Evolutionary conservation across 2,797 vertebrate genomes (phyloP).

Genomic region (Micromesistius poutassou): DNA sequence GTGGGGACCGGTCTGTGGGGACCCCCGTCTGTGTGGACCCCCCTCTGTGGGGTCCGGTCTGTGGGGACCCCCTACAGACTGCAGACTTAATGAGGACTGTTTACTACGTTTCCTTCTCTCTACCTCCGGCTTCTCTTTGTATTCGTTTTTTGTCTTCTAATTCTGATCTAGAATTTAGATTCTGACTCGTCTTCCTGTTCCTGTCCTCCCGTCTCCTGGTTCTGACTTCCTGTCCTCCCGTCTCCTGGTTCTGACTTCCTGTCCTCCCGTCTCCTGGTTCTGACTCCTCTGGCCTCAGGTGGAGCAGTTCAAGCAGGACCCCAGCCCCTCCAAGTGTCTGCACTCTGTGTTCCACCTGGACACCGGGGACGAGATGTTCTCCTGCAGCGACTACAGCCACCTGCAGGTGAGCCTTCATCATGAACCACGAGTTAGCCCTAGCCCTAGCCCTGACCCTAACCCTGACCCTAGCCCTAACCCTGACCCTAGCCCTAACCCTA

Average conservation of each 20-base stretch:
- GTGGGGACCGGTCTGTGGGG: too few relatives aligned
- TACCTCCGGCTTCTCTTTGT: not conserved
- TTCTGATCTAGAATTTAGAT: not conserved
- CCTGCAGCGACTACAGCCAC: conserved; percentile 83
- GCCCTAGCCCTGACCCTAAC: too few relatives aligned
- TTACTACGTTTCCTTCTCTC: too few relatives aligned
- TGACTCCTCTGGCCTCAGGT: conserved; percentile 71
- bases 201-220: too few relatives aligned
- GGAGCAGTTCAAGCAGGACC: conserved; percentile 94
- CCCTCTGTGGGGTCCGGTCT: not conserved
- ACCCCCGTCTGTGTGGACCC: too few relatives aligned
- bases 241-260: not conserved
- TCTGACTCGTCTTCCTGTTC: not conserved
- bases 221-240: too few relatives aligned
- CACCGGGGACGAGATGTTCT: conserved; percentile 86
- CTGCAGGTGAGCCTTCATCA: conserved; percentile 82
- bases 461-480: too few relatives aligned
- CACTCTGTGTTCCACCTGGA: conserved; percentile 88
- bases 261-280: not conserved
- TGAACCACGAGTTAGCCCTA: too few relatives aligned
- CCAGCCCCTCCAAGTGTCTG: conserved; percentile 87
- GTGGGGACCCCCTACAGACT: not conserved
- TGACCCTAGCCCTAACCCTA: too few relatives aligned
- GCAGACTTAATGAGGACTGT: too few relatives aligned
- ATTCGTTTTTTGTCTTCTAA: not conserved